Conservation (phyloP, 2,113 vertebrate species). For the Jaculus jaculus region DNA sequence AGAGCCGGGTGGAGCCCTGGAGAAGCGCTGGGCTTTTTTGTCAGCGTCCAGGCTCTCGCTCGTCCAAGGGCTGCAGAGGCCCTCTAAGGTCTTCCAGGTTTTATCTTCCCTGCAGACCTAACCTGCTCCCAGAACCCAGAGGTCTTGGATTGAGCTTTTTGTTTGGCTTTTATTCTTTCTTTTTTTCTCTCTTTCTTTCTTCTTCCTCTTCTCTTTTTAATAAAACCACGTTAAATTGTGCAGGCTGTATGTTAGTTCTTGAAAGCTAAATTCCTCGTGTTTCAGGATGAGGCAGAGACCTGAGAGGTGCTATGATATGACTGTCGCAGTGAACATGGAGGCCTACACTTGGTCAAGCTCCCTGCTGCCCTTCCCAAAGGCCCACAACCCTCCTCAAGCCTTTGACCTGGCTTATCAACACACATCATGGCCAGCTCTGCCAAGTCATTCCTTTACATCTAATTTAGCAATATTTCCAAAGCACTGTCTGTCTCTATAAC, state of each 20-base stretch:
- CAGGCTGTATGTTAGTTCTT: neutral
- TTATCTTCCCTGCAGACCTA: constrained; percentile 30
- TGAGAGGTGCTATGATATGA: neutral
- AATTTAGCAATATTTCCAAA: neutral
- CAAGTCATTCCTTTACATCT: neutral
- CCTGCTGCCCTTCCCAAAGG: neutral
- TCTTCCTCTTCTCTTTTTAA: constrained; percentile 35
- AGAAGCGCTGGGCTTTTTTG: neutral
- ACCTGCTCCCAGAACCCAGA: constrained; percentile 71
- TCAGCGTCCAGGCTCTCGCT: neutral
- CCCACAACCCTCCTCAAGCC: neutral
- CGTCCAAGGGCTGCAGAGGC: neutral
- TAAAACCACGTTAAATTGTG: constrained; percentile 67
- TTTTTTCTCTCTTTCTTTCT: neutral
- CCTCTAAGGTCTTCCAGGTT: constrained; percentile 62
- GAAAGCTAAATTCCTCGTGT: neutral
- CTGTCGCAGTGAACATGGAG: neutral
- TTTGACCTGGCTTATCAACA: neutral
- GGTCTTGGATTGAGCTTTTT: constrained; percentile 66
- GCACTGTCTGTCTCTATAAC: neutral
- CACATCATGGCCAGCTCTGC: neutral
- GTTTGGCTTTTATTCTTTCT: neutral
- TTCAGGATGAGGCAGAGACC: neutral
- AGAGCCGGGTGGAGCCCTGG: neutral
- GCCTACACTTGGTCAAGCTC: neutral